These are phyloP conservation scores for Limenitis camilla DNA, from an alignment of 2,888 invertebrate species.

Conservation along the genomic window DNA sequence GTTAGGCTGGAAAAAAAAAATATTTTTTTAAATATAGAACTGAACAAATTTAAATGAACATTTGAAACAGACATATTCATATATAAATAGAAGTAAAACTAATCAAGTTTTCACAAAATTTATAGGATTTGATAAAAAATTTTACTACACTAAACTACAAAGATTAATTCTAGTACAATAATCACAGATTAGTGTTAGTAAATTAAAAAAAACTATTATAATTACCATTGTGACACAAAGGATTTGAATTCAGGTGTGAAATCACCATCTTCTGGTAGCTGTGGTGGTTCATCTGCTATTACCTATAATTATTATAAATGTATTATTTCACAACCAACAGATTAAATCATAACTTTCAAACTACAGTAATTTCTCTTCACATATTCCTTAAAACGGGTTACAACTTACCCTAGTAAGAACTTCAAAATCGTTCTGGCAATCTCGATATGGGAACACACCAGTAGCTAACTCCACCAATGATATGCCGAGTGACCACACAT, in stretches of 20 bases:
- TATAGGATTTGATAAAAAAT: too few relatives aligned
- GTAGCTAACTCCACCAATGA: slow-evolving; percentile 97
- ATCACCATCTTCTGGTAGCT: slow-evolving; percentile 82
- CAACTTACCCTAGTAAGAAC: slow-evolving; percentile 85
- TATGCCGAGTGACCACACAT: slow-evolving; percentile 99
- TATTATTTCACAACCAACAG: neutral
- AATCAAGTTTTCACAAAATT: too few relatives aligned
- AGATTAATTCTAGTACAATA: too few relatives aligned
- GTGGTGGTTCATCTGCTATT: slow-evolving; percentile 90
- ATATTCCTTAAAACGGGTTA: neutral
- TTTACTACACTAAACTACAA: too few relatives aligned
- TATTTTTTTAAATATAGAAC: neutral
- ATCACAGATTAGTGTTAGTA: neutral
- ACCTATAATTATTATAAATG: slow-evolving; percentile 58
- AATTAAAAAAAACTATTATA: slow-evolving; percentile 17
- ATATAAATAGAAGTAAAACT: too few relatives aligned
- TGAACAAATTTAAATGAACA: neutral
- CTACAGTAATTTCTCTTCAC: too few relatives aligned
- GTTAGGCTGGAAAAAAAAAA: slow-evolving; percentile 80
- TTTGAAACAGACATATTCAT: too few relatives aligned
- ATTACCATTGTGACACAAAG: slow-evolving; percentile 93
- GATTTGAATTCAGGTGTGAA: slow-evolving; percentile 91
- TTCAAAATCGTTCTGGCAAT: slow-evolving; percentile 98
- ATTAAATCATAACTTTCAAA: neutral
- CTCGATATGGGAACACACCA: slow-evolving; percentile 94